phyloP scores from a whole-genome alignment of 1,140 invertebrate species.

The Frieseomelitta varia region DNA sequence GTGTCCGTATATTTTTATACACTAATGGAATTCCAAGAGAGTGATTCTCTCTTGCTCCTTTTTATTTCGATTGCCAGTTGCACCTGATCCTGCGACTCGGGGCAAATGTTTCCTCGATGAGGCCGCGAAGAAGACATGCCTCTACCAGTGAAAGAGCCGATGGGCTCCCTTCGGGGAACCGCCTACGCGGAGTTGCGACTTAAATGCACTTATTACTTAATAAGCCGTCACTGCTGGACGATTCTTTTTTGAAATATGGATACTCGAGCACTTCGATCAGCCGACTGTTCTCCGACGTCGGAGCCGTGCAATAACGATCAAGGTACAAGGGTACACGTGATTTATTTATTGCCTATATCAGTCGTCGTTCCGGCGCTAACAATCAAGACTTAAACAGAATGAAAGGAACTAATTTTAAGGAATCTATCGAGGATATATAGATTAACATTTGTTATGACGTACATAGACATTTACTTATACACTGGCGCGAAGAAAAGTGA shows the following conservation, averaged over 20 bases:
- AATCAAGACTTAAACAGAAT: conserved; percentile 58
- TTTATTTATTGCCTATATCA: conserved; percentile 53
- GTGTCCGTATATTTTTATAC: not conserved
- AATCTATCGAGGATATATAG: conserved; percentile 57
- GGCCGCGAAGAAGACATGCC: not conserved
- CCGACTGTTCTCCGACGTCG: not conserved
- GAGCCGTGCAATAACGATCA: conserved; percentile 31
- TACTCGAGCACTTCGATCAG: conserved; percentile 13
- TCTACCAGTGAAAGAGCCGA: conserved; percentile 33
- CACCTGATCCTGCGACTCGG: not conserved
- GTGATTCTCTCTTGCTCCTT: not conserved
- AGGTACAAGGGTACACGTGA: conserved; percentile 36
- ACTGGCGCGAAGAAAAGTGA: conserved; percentile 37
- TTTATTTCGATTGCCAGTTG: not conserved
- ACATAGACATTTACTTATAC: conserved; percentile 57
- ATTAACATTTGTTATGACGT: conserved; percentile 66
- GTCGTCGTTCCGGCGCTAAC: conserved; percentile 32
- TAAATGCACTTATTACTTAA: conserved; percentile 60
- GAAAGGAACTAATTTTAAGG: conserved; percentile 54
- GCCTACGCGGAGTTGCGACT: conserved; percentile 39
- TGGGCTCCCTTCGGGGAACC: not conserved
- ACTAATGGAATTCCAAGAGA: not conserved
- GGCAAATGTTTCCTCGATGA: not conserved
- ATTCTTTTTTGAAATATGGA: conserved; percentile 12
- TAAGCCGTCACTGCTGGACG: conserved; percentile 1